Evolutionary conservation across 2,113 vertebrate genomes (phyloP).

Genomic region (Collichthys lucidus): DNA sequence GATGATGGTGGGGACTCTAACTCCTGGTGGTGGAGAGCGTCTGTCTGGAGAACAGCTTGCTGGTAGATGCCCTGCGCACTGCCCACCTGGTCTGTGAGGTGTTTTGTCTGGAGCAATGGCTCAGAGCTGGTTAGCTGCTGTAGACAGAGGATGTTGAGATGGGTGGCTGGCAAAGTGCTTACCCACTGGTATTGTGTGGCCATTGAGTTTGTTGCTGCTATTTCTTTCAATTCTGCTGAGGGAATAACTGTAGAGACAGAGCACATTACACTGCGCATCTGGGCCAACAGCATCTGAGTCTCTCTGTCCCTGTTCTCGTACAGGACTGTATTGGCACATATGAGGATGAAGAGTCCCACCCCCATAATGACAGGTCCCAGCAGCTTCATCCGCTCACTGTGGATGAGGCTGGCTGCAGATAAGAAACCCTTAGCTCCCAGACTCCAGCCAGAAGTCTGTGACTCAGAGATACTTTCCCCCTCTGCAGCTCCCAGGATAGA

Average conservation of each 20-base stretch:
- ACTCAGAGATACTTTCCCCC: conserved; percentile 27
- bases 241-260: conserved; percentile 81
- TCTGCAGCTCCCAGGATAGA: conserved; percentile 50
- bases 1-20: conserved; percentile 78
- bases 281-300: conserved; percentile 89
- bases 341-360: conserved; percentile 96
- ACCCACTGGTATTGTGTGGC: conserved; percentile 80
- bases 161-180: conserved; percentile 71
- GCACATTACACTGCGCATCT: conserved; percentile 90
- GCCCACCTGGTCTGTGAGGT: conserved; percentile 58
- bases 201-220: conserved; percentile 67
- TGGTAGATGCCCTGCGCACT: conserved; percentile 60
- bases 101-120: conserved; percentile 76
- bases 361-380: conserved; percentile 97
- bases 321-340: conserved; percentile 98
- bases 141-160: conserved; percentile 80
- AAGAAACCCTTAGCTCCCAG: conserved; percentile 80
- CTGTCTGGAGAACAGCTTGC: conserved; percentile 75
- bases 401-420: conserved; percentile 73
- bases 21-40: conserved; percentile 79
- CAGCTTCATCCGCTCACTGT: conserved; percentile 91
- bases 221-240: conserved; percentile 76
- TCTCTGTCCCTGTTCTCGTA: conserved; percentile 97
- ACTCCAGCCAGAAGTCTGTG: conserved; percentile 68
- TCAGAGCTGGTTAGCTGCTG: conserved; percentile 84